These are phyloP conservation scores for Platygyra sinensis DNA, from an alignment of 64 coral and sea anemone genomes.

Conservation along the genomic window DNA sequence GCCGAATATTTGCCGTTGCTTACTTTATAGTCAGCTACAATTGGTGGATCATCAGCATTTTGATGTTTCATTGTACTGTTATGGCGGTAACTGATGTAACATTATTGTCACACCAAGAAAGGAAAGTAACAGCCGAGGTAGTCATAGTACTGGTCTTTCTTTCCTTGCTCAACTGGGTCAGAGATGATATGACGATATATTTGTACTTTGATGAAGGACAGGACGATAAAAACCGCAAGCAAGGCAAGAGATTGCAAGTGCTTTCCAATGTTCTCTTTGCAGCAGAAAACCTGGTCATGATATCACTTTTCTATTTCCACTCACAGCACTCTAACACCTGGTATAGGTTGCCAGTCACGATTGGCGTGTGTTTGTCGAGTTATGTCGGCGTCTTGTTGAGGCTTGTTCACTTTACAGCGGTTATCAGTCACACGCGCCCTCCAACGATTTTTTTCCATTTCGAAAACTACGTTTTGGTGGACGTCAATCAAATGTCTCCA, in stretches of 20 bases:
- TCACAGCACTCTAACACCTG: not conserved
- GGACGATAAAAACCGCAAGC: not conserved
- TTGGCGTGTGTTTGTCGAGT: not conserved
- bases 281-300: not conserved
- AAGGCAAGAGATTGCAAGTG: not conserved
- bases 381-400: not conserved
- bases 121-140: not conserved
- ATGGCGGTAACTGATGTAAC: not conserved
- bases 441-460: too few relatives aligned
- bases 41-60: not conserved
- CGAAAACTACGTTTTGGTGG: too few relatives aligned
- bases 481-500: too few relatives aligned
- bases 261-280: not conserved
- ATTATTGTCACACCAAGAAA: too few relatives aligned
- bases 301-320: not conserved
- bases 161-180: not conserved
- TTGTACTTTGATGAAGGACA: not conserved
- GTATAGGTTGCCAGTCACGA: not conserved
- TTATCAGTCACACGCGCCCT: too few relatives aligned
- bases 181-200: not conserved
- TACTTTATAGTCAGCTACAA: not conserved
- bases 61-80: not conserved
- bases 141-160: too few relatives aligned
- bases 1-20: conserved; percentile 4
- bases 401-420: too few relatives aligned